phyloP scores from a whole-genome alignment of 2,113 vertebrate genomes.

The Paedocypris sp. region DNA sequence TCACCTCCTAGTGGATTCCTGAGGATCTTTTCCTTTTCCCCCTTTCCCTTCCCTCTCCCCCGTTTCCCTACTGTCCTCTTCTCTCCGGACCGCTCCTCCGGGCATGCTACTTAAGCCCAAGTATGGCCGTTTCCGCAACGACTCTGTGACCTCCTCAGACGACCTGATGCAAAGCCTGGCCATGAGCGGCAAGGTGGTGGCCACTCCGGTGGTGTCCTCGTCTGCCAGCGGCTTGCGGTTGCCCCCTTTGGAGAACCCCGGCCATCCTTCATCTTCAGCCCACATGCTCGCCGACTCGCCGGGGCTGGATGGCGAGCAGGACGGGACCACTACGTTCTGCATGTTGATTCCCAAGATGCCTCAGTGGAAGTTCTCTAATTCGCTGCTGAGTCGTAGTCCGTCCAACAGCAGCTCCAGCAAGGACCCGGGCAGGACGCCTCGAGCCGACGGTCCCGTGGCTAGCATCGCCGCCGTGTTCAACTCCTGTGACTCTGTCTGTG shows the following conservation, averaged over 20 bases:
- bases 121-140: conserved; percentile 80
- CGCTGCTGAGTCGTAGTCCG: conserved; percentile 75
- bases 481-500: conserved; percentile 80
- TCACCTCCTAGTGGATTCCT: conserved; percentile 33
- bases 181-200: conserved; percentile 71
- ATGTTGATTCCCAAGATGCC: conserved; percentile 85
- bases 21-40: conserved; percentile 32
- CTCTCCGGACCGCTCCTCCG: conserved; percentile 56
- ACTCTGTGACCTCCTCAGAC: conserved; percentile 72
- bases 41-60: conserved; percentile 22
- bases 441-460: conserved; percentile 57
- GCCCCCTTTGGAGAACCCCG: conserved; percentile 53
- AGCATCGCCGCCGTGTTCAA: conserved; percentile 73
- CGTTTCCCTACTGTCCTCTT: conserved; percentile 30
- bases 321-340: conserved; percentile 82
- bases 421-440: conserved; percentile 53
- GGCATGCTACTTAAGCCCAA: conserved; percentile 81
- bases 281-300: conserved; percentile 61
- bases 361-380: conserved; percentile 85
- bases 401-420: conserved; percentile 70
- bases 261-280: conserved; percentile 47
- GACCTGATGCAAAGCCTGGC: conserved; percentile 70
- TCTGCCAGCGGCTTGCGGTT: conserved; percentile 51
- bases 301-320: conserved; percentile 68
- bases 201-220: conserved; percentile 59